These are phyloP conservation scores for Pelodiscus sinensis DNA, from an alignment of 2,113 vertebrate species.

Conservation along the genomic window DNA sequence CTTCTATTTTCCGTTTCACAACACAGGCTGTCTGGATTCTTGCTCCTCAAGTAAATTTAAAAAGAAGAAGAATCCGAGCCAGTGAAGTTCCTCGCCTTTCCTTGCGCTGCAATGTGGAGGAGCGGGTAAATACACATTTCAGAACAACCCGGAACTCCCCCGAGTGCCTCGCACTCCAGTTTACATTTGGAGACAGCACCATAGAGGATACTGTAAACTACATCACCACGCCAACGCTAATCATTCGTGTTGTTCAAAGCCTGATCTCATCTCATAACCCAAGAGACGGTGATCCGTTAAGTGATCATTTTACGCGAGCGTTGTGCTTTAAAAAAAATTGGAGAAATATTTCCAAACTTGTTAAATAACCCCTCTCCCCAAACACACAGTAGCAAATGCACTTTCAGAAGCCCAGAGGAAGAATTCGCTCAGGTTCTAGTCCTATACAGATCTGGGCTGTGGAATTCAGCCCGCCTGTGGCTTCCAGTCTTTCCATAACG, in stretches of 20 bases:
- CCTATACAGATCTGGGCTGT: background rate
- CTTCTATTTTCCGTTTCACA: background rate
- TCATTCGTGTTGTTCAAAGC: rapidly evolving
- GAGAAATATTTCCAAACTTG: background rate
- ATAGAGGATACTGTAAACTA: background rate
- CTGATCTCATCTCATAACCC: background rate
- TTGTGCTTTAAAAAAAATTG: background rate
- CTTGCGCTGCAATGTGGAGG: background rate
- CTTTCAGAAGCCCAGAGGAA: too few relatives aligned
- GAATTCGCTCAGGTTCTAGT: too few relatives aligned
- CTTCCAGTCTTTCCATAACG: background rate
- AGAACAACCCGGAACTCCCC: background rate
- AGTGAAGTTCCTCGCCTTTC: background rate
- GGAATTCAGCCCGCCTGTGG: background rate
- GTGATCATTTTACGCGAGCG: background rate
- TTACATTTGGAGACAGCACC: background rate
- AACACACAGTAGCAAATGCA: too few relatives aligned
- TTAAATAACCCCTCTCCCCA: background rate
- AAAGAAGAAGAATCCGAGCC: background rate
- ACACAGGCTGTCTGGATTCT: background rate
- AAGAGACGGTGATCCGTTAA: background rate
- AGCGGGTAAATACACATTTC: background rate
- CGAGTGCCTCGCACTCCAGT: rapidly evolving
- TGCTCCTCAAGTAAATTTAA: background rate
- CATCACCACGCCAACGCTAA: background rate